phyloP scores from a whole-genome alignment of 2,888 invertebrate species.

The Cryptocephalus moraei region DNA sequence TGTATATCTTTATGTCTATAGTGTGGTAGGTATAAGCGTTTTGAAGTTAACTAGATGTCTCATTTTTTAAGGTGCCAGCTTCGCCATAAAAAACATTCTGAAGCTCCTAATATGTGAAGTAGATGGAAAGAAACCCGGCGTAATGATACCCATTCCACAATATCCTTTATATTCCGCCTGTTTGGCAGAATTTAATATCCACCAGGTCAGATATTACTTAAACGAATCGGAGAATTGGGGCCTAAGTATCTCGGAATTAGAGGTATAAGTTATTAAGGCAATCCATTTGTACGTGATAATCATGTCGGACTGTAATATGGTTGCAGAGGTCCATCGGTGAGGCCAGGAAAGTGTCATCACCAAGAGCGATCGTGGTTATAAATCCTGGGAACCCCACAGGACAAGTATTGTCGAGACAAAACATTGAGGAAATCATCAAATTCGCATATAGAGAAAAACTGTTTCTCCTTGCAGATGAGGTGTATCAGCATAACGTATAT shows the following conservation, averaged over 20 bases:
- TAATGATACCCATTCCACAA: conserved; percentile 97
- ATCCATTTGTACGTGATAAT: no score
- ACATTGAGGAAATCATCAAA: conserved; percentile 84
- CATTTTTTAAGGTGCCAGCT: conserved; percentile 60
- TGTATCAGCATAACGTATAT: conserved; percentile 96
- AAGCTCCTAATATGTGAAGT: conserved; percentile 54
- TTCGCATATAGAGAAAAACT: conserved; percentile 83
- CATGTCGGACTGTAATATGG: no score
- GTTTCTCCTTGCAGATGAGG: conserved; percentile 87
- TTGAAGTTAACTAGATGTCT: background rate
- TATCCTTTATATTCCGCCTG: conserved; percentile 97
- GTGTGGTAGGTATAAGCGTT: no score
- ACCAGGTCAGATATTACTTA: conserved; percentile 80
- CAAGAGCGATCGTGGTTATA: conserved; percentile 85
- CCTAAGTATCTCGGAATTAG: conserved; percentile 66
- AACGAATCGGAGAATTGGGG: conserved; percentile 85
- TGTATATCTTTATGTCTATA: no score
- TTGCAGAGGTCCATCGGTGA: conserved; percentile 52
- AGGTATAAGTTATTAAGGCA: no score
- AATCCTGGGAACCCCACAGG: conserved; percentile 99
- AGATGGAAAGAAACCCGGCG: conserved; percentile 58
- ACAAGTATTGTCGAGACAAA: conserved; percentile 76
- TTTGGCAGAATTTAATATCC: conserved; percentile 82
- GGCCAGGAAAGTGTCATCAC: conserved; percentile 50
- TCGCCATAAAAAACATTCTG: conserved; percentile 82